Evolutionary conservation across 2,888 invertebrate genomes (phyloP), one percentile per base, ranked within the genome.

Genomic region (Drosophila lacicola): DNA sequence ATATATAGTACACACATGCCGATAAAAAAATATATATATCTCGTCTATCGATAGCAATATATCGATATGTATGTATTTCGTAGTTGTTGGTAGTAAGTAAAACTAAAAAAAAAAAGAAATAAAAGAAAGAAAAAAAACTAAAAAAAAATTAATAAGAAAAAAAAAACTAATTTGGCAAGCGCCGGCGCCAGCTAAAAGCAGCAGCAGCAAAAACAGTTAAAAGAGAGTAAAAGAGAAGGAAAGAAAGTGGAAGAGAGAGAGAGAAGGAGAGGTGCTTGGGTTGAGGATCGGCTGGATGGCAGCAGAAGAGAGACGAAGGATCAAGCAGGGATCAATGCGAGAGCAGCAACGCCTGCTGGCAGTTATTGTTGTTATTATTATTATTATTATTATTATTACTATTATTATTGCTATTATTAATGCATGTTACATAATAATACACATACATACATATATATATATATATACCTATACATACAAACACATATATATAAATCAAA

Each of bases 171-270:
- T 73, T 85, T 81, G 82, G 82, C 82, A 82, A 87, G 82, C 79
- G 82, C 88, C 82, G 88, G 85, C 88, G 88, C 88, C 80, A 70
- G 85, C 88, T 87, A 73, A 77, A 85, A 64, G 53, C 70, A 77
- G 61, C 61, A 65, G 68, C 67, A 82, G 46, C 44, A 64, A 58
- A n/a, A 41, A 33, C 14, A 49, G 29, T n/a, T 11, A 8, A 10
- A 10, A 36, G 39, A 10, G 25, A 19, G 17, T 25, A 11, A 17
- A 17, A 34, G 17, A 29, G 39, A 4, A 25, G n/a, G 36, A 25
- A 34, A 25, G 33, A n/a, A 33, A 4, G 33, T 44, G 57, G 19
- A 11, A 17, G 46, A 46, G 9, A 5, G n/a, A 5, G 25, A 10
- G n/a, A 21, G 33, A 44, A 29, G 17, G 17, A 62, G 34, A 62